Conservation (phyloP, 2,113 vertebrate genomes). For the Corythoichthys intestinalis region DNA sequence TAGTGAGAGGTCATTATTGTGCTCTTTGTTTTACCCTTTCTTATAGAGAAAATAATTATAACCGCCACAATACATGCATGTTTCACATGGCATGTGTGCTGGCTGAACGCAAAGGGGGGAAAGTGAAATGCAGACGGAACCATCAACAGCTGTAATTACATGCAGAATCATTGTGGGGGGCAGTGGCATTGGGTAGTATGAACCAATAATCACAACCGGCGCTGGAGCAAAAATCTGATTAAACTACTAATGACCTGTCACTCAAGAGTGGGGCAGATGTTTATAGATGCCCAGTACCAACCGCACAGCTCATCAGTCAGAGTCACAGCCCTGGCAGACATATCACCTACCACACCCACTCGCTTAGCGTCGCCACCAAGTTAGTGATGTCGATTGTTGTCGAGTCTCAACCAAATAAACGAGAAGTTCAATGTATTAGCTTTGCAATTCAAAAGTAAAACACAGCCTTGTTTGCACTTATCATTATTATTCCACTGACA, state of each 20-base stretch:
- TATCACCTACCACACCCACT: slow-evolving; percentile 65
- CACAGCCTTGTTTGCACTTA: slow-evolving; percentile 14
- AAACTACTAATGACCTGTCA: slow-evolving; percentile 70
- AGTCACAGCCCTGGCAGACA: slow-evolving; percentile 62
- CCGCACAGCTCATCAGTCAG: slow-evolving; percentile 70
- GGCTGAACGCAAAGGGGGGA: slow-evolving; percentile 10
- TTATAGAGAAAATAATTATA: slow-evolving; percentile 4
- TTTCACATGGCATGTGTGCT: slow-evolving; percentile 16
- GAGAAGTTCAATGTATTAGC: slow-evolving; percentile 34
- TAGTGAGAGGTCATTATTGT: slow-evolving; percentile 9
- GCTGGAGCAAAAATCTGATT: slow-evolving; percentile 64
- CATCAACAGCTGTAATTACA: slow-evolving; percentile 56
- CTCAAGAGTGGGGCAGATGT: slow-evolving; percentile 61
- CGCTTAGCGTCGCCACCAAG: slow-evolving; percentile 58
- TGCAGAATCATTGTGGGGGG: slow-evolving; percentile 42
- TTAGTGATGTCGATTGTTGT: slow-evolving; percentile 37
- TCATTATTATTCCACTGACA: slow-evolving; percentile 17
- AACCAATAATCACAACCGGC: slow-evolving; percentile 64
- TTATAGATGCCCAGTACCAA: slow-evolving; percentile 69
- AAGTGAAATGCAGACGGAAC: slow-evolving; percentile 23
- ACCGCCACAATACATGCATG: not conserved
- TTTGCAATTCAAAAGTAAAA: slow-evolving; percentile 38
- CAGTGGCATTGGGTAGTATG: slow-evolving; percentile 23
- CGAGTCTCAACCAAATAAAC: slow-evolving; percentile 40
- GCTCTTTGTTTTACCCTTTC: slow-evolving; percentile 8